Evolutionary conservation across 2,113 vertebrate genomes (phyloP), one percentile per base, ranked within the genome.

Genomic region (Glaucomys volans): DNA sequence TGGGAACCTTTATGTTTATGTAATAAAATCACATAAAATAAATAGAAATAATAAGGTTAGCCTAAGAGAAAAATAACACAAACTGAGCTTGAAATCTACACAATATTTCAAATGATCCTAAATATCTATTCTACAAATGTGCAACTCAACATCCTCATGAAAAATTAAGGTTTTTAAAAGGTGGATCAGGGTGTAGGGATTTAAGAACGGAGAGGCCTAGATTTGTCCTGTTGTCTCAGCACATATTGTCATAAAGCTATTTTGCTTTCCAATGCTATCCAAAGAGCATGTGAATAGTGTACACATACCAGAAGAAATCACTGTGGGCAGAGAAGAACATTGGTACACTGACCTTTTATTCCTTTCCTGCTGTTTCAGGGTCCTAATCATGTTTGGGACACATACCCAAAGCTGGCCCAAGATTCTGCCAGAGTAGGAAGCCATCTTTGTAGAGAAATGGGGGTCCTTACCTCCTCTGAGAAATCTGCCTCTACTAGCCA

Each of bases 1-100:
- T 64, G 47, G 67, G 95, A 97, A 77, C 50, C 44, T 95, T 87
- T 82, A 77, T 37, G 30, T 92, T 95, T 96, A 77, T 22, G 3
- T 75, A 85, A 95, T 95, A 96, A 97, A 96, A 96, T 91, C 81
- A 95, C 71, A 89, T 87, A 95, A 96, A 91, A 95, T 95, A 95
- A 97, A 96, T 59, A 95, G 71, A 95, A 95, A 94, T 91, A 95
- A 94, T 75, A 90, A 95, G 35, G 74, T 94, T 95, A 96, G 66
- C 24, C 83, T 95, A 71, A 92, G 95, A 90, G 89, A 69, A 97
- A 96, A 90, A 95, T 81, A 59, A 24, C 72, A 82, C 79, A 52
- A 67, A 88, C 71, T 79, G n/a, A 85, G 69, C 30, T 83, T 59
- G 69, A 94, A 97, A 95, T 80, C 66, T 84, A 95, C 8, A 74